Evolutionary conservation across 2,797 vertebrate species (phyloP).

Genomic region (Tadarida brasiliensis): DNA sequence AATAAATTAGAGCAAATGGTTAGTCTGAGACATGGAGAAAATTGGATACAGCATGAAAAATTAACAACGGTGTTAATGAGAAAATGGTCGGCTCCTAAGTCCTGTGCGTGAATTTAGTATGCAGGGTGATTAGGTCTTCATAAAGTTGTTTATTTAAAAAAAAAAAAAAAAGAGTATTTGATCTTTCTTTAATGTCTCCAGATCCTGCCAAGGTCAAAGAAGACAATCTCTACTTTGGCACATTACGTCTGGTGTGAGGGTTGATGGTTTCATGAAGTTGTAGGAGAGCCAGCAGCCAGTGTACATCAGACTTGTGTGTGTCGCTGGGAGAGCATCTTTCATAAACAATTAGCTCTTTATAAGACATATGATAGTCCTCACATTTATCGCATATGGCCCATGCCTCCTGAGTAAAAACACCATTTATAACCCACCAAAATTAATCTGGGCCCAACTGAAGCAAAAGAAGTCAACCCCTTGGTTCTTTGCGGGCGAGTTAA

Average conservation of each 20-base stretch:
- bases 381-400: not conserved
- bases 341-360: slow-evolving; percentile 64
- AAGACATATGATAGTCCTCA: slow-evolving; percentile 39
- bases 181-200: slow-evolving; percentile 51
- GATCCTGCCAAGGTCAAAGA: slow-evolving; percentile 10
- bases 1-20: slow-evolving; percentile 75
- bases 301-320: not conserved
- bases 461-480: not conserved
- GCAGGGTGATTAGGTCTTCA: slow-evolving; percentile 62
- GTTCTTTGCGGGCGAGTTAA: not conserved
- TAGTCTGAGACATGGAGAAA: slow-evolving; percentile 65
- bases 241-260: slow-evolving; percentile 34
- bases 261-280: slow-evolving; percentile 62
- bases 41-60: slow-evolving; percentile 73
- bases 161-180: slow-evolving; percentile 14
- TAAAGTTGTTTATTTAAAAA: slow-evolving; percentile 36
- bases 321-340: slow-evolving; percentile 54
- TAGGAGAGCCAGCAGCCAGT: not conserved
- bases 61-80: slow-evolving; percentile 75
- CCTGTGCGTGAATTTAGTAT: slow-evolving; percentile 56
- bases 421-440: slow-evolving; percentile 43
- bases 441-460: not conserved
- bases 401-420: slow-evolving; percentile 45
- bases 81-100: slow-evolving; percentile 52
- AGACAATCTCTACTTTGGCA: not conserved